Base-by-base conservation (phyloP, 2,797 vertebrate species). In the Parambassis ranga region DNA sequence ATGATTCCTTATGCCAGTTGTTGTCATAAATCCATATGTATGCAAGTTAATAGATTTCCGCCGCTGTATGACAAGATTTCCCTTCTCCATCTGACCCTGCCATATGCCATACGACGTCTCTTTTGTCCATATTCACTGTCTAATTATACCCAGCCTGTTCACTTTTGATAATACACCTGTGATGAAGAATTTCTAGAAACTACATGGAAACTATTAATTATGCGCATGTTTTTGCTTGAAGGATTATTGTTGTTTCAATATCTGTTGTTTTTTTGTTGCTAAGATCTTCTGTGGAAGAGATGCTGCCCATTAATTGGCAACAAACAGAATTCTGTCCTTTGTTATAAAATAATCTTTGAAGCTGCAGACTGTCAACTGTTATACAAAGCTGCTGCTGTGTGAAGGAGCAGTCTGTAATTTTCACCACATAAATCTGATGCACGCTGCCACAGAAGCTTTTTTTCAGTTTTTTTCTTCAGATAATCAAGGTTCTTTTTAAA, bases 11-110 rank as follows among this genome's bases (percentile, higher is more conserved):
- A 65, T 81, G 83, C 80, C 87, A 82, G 85, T 87, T 83, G 82
- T 86, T 87, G 84, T 86, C 81, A 78, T 67, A 70, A 79, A 86
- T 88, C 81, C 86, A 85, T 85, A 85, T 81, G 87, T 78, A 82
- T 56, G 77, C 62, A 32, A 73, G 69, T 81, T 77, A 86, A 86
- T 83, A 80, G 72, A 87, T 84, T 73, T 83, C 67, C n/a, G 51
- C 76, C 27, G 62, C 68, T 75, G 72, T 63, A 59, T 84, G 87
- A 87, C 85, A 83, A 71, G 82, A 82, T 72, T 82, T 65, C 69
- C 23, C 73, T 75, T 81, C 76, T 81, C 64, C 77, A 48, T 72
- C 67, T 85, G 87, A 90, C 86, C 87, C 75, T 61, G 44, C 86
- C 88, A 89, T 73, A 88, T 88, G 88, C 81, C 79, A 74, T 10